Percentiles rank a stretch among this genome's conserved stretches.
Conservation (phyloP, 2,888 invertebrate genomes). For the Eueremaeus valkanovi region DNA sequence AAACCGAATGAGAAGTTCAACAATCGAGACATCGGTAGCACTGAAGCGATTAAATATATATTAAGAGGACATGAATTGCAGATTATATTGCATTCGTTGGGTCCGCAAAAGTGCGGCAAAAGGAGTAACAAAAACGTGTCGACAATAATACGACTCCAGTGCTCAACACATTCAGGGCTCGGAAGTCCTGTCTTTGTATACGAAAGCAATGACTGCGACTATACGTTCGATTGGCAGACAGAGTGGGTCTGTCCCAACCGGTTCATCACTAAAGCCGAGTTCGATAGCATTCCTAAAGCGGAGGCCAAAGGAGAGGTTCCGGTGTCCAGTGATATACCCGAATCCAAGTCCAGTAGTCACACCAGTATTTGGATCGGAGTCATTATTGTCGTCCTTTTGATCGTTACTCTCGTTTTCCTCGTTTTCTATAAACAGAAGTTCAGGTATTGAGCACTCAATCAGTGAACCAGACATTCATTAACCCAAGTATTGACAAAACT, state of each 20-base stretch:
- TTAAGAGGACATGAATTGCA: slow-evolving; percentile 43
- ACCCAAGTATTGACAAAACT: not conserved
- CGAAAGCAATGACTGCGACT: slow-evolving; percentile 47
- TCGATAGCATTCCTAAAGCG: not conserved
- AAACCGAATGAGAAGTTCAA: slow-evolving; percentile 39
- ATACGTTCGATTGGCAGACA: slow-evolving; percentile 46
- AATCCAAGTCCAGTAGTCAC: not conserved
- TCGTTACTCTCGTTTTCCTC: not conserved
- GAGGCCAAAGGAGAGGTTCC: not conserved
- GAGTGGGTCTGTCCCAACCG: slow-evolving; percentile 39
- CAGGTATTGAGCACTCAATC: slow-evolving; percentile 1
- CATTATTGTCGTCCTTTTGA: not conserved
- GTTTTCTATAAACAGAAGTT: not conserved
- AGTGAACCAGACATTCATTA: not conserved
- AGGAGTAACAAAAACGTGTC: slow-evolving; percentile 45
- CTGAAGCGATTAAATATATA: slow-evolving; percentile 40
- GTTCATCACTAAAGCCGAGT: not conserved
- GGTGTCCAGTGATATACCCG: not conserved
- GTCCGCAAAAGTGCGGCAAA: slow-evolving; percentile 45
- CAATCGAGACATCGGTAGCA: slow-evolving; percentile 45
- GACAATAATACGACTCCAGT: slow-evolving; percentile 44
- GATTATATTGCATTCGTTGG: slow-evolving; percentile 37
- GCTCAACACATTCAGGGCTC: slow-evolving; percentile 39
- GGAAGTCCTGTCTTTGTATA: slow-evolving; percentile 45
- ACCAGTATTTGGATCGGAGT: slow-evolving; percentile 21